Evolutionary conservation across 2,113 vertebrate genomes (phyloP), one percentile per base, ranked within the genome.

Genomic region (Platysternon megacephalum): DNA sequence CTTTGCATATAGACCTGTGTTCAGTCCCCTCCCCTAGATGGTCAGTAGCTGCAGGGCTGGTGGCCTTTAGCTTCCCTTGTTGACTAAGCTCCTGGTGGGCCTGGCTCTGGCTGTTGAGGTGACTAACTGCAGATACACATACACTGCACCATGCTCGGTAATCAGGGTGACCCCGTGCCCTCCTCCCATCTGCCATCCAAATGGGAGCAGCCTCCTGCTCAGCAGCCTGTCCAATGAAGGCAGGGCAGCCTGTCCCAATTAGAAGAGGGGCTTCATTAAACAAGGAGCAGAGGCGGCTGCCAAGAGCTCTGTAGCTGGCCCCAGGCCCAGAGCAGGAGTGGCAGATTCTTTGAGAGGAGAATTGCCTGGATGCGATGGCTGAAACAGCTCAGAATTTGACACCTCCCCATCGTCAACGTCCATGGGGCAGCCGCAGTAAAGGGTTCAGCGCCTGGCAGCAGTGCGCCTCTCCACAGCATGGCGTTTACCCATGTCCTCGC

Each of bases 161-260:
- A 82, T 72, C 78, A 48, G 56, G 42, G 79, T 32, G 28, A 82
- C 79, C 44, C 24, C 56, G 65, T 87, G 44, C 29, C 85, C 92
- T 85, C 95, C 96, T 95, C 95, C 92, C 6, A 0, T 81, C 80
- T 21, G 90, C 76, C 51, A 74, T 84, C 58, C 78, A 78, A 55
- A 68, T 35, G n/a, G 88, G 39, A 90, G 56, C 74, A 81, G 83
- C 49, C 83, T 65, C 58, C 39, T 28, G 79, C 65, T 81, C 78
- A 86, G 78, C 52, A 85, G 85, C 93, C 91, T 3, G 26, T 90
- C 96, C 95, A 97, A 96, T 68, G 92, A 96, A 97, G 82, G 84
- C 95, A 95, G 56, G 97, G 87, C 49, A 5, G 93, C 92, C 87
- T 97, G 97, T 84, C 96, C 97, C 93, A 97, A 89, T 97, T 98